These are phyloP conservation scores for Spea multiplicata DNA, from an alignment of 2,113 vertebrate species.

Conservation along the genomic window DNA sequence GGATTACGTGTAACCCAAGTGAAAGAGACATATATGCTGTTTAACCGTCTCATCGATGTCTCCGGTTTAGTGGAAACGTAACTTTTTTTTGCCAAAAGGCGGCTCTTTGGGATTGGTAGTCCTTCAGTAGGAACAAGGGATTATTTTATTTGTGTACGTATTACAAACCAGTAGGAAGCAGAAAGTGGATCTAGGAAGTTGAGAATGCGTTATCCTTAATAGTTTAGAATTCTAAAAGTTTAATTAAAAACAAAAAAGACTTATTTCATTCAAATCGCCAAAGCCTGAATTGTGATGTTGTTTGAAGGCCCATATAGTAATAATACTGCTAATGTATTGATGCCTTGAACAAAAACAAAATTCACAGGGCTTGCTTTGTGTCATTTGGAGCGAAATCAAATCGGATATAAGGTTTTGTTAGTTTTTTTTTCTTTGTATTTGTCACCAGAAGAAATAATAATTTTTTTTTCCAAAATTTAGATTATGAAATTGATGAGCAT, in stretches of 20 bases:
- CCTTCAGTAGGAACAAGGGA: not conserved
- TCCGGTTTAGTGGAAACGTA: not conserved
- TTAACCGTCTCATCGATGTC: constrained; percentile 12
- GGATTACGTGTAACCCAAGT: constrained; percentile 9
- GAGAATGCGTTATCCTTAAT: constrained; percentile 24
- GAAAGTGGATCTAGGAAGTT: constrained; percentile 23
- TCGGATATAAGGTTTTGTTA: not conserved
- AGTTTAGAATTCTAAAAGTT: constrained; percentile 30
- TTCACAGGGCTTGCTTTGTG: constrained; percentile 4
- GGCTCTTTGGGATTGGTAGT: not conserved
- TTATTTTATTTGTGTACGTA: constrained; percentile 1
- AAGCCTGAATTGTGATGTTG: constrained; percentile 27
- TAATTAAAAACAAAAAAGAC: constrained; percentile 18
- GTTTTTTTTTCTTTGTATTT: constrained; percentile 15
- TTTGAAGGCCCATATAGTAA: constrained; percentile 9
- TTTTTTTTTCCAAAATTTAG: too few species aligned
- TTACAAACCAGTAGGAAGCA: constrained; percentile 25
- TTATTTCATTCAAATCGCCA: constrained; percentile 31
- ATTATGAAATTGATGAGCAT: constrained; percentile 2
- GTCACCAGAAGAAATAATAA: constrained; percentile 9
- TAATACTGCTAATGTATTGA: constrained; percentile 21
- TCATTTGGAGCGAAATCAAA: constrained; percentile 9
- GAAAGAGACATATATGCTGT: constrained; percentile 8
- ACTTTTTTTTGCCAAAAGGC: not conserved
- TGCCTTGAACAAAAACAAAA: constrained; percentile 8